Evolutionary conservation across 2,113 vertebrate genomes (phyloP).

Genomic region (Anser cygnoides): DNA sequence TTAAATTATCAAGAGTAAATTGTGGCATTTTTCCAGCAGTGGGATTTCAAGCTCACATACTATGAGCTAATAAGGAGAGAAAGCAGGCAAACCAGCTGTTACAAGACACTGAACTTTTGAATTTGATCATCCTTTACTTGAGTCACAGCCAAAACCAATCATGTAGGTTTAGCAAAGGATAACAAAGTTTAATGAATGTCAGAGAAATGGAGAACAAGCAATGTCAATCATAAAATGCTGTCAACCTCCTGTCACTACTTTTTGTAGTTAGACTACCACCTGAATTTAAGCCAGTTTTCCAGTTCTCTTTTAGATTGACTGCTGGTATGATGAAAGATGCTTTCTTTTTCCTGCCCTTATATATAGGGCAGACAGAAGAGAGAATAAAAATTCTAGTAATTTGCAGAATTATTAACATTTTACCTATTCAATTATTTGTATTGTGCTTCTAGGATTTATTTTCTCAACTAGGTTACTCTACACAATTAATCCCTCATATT

Average conservation of each 20-base stretch:
- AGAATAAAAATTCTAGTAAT: not conserved
- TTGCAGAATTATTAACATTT: not conserved
- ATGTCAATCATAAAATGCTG: not conserved
- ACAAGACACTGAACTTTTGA: conserved; percentile 39
- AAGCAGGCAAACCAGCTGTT: conserved; percentile 60
- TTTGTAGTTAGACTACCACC: not conserved
- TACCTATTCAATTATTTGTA: not conserved
- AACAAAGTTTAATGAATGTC: conserved; percentile 26
- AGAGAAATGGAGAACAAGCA: conserved; percentile 1
- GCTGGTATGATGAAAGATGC: not conserved
- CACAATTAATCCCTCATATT: not conserved
- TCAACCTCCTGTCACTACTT: not conserved
- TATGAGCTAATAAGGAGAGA: conserved; percentile 41
- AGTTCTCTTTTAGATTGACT: not conserved
- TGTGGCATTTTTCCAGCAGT: conserved; percentile 32
- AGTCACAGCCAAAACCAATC: conserved; percentile 8
- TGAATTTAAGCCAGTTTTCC: not conserved
- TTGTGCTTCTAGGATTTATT: not conserved
- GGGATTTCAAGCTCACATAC: conserved; percentile 13
- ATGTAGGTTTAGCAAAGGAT: not conserved
- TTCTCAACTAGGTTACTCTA: not conserved
- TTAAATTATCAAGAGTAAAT: conserved; percentile 31
- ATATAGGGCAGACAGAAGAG: not conserved
- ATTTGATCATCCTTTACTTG: conserved; percentile 48
- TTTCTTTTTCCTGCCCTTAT: not conserved